Conservation (phyloP, 2,888 invertebrate genomes). For the Cordylochernes scorpioides region DNA sequence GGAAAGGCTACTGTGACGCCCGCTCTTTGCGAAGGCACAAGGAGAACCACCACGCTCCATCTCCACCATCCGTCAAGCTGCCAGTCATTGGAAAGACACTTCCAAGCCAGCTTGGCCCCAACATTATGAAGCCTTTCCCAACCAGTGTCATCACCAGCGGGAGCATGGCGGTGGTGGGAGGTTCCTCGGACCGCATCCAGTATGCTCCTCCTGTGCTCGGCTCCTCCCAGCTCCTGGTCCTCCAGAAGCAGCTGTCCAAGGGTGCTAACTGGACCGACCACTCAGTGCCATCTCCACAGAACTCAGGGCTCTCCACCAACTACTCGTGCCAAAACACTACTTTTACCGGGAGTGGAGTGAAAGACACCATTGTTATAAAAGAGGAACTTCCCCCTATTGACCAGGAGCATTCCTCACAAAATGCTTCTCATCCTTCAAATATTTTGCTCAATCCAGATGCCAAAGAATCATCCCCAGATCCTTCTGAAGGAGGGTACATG, state of each 20-base stretch:
- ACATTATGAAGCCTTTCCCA: constrained; percentile 11
- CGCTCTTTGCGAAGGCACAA: constrained; percentile 73
- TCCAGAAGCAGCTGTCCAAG: no score
- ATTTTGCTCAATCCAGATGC: no score
- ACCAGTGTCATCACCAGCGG: constrained; percentile 11
- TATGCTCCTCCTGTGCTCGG: constrained; percentile 15
- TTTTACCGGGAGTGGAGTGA: neutral
- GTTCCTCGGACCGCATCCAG: constrained; percentile 12
- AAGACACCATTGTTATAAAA: no score
- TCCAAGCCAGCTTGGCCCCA: constrained; percentile 11
- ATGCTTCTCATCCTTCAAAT: no score
- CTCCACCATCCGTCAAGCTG: constrained; percentile 3
- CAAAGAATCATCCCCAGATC: no score
- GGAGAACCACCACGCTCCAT: constrained; percentile 53
- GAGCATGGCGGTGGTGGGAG: constrained; percentile 4
- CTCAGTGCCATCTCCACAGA: constrained; percentile 12
- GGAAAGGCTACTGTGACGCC: constrained; percentile 92
- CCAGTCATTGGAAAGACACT: constrained; percentile 11
- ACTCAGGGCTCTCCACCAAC: constrained; percentile 6
- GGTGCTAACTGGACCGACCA: constrained; percentile 17
- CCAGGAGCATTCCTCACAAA: no score
- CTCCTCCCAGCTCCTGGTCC: no score
- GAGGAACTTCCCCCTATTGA: no score
- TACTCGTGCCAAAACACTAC: constrained; percentile 1
- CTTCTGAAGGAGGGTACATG: no score